These are phyloP conservation scores for Chaunax sp. DNA, from an alignment of 2,797 vertebrate genomes.

Conservation along the genomic window DNA sequence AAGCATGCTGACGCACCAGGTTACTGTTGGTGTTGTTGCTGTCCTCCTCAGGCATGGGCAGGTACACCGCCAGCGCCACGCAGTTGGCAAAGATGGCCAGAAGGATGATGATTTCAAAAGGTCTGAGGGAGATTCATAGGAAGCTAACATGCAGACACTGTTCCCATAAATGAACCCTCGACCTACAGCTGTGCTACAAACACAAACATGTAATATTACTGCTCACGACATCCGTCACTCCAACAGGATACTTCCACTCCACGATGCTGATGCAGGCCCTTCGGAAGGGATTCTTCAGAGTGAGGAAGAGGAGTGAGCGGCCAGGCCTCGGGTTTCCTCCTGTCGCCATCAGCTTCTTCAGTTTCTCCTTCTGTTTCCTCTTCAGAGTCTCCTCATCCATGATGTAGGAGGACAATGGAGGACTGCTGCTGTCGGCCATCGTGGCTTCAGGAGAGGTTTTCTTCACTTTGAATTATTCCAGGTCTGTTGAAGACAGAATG, in stretches of 20 bases:
- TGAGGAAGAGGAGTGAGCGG: slow-evolving; percentile 90
- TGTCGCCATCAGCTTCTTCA: slow-evolving; percentile 88
- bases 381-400: slow-evolving; percentile 89
- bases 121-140: slow-evolving; percentile 77
- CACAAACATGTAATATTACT: not conserved
- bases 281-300: slow-evolving; percentile 89
- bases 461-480: slow-evolving; percentile 11
- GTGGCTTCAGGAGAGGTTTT: not conserved
- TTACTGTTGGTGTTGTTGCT: slow-evolving; percentile 90
- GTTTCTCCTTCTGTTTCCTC: slow-evolving; percentile 86
- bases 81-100: slow-evolving; percentile 90
- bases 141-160: slow-evolving; percentile 3
- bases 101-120: slow-evolving; percentile 95
- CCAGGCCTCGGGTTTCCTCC: slow-evolving; percentile 87
- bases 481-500: not conserved
- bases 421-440: slow-evolving; percentile 84
- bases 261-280: slow-evolving; percentile 93
- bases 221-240: not conserved
- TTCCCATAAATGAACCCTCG: not conserved
- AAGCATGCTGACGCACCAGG: slow-evolving; percentile 83
- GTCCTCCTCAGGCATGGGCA: slow-evolving; percentile 95
- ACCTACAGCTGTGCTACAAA: not conserved
- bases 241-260: slow-evolving; percentile 95
- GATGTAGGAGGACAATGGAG: slow-evolving; percentile 73
- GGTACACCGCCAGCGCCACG: slow-evolving; percentile 91